Percentiles rank a stretch among this genome's conserved stretches.
phyloP scores from a whole-genome alignment of 2,888 invertebrate genomes.

The Drosophila paramelanica region DNA sequence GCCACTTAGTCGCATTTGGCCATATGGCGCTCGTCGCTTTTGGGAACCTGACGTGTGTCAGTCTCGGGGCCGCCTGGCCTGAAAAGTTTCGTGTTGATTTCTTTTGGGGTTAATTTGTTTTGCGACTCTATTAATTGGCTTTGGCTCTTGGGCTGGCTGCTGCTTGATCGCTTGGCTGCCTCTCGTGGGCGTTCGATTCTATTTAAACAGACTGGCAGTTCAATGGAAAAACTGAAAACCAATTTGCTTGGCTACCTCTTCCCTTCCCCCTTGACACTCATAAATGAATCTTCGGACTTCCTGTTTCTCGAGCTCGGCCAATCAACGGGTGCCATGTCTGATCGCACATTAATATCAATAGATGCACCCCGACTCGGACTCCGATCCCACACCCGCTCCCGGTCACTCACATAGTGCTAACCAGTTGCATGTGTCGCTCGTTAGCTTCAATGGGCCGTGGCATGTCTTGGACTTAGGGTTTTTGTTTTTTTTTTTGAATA shows the following conservation, averaged over 20 bases:
- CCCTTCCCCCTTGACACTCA: constrained; percentile 14
- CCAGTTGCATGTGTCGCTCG: constrained; percentile 73
- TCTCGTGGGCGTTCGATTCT: constrained; percentile 64
- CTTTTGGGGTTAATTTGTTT: constrained; percentile 77
- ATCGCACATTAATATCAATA: constrained; percentile 77
- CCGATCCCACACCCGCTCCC: neutral
- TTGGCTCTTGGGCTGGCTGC: constrained; percentile 15
- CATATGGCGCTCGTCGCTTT: constrained; percentile 77
- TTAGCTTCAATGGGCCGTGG: constrained; percentile 69
- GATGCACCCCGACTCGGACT: constrained; percentile 16
- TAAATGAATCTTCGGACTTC: constrained; percentile 58
- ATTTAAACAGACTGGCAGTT: constrained; percentile 56
- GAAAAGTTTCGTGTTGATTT: constrained; percentile 72
- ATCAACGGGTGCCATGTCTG: constrained; percentile 63
- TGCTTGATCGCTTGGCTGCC: constrained; percentile 46
- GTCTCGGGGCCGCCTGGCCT: constrained; percentile 47
- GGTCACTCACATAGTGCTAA: constrained; percentile 41
- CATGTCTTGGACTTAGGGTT: constrained; percentile 30
- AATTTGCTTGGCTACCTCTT: constrained; percentile 65
- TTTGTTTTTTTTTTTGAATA: constrained; percentile 2
- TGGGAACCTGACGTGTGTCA: constrained; percentile 79
- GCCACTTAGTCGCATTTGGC: constrained; percentile 52
- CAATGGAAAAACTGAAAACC: constrained; percentile 67
- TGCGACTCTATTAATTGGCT: constrained; percentile 78
- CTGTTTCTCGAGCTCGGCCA: constrained; percentile 59